These are phyloP conservation scores for Drosophila grimshawi DNA, from an alignment of 1,140 invertebrate species.

Conservation along the genomic window DNA sequence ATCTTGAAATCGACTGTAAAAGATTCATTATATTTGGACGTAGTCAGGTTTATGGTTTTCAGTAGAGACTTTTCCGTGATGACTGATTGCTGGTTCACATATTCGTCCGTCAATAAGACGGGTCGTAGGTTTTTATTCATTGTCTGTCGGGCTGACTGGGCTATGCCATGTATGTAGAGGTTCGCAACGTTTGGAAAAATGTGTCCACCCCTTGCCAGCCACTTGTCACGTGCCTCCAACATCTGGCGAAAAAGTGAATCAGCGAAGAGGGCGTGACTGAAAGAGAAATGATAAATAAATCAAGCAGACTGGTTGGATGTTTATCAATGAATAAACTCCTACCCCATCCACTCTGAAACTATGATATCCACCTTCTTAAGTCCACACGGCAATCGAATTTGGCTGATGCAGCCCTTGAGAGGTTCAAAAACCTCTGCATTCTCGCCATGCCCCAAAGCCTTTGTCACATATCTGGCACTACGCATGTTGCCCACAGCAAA, in stretches of 20 bases:
- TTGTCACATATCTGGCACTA: constrained; percentile 26
- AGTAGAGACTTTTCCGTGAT: constrained; percentile 39
- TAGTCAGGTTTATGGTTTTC: constrained; percentile 19
- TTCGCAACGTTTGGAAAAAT: constrained; percentile 54
- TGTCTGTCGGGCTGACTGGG: background rate
- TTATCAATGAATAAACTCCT: background rate
- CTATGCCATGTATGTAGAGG: constrained; percentile 44
- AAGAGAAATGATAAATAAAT: background rate
- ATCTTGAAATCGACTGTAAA: constrained; percentile 18
- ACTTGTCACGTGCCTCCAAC: constrained; percentile 54
- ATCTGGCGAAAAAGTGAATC: constrained; percentile 54
- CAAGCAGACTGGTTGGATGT: background rate
- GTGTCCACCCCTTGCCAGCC: constrained; percentile 39
- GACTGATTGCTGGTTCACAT: constrained; percentile 27
- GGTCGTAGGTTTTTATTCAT: background rate
- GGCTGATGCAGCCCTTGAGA: constrained; percentile 27
- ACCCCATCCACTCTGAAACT: constrained; percentile 66
- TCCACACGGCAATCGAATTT: constrained; percentile 40
- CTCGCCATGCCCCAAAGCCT: constrained; percentile 20
- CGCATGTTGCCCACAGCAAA: constrained; percentile 44
- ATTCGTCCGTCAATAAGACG: constrained; percentile 29
- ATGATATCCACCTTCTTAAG: constrained; percentile 57
- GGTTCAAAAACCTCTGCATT: constrained; percentile 40
- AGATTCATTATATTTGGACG: background rate
- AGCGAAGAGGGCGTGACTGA: constrained; percentile 46